phyloP scores from a whole-genome alignment of 2,797 vertebrate genomes.

The Gambelia wislizenii region DNA sequence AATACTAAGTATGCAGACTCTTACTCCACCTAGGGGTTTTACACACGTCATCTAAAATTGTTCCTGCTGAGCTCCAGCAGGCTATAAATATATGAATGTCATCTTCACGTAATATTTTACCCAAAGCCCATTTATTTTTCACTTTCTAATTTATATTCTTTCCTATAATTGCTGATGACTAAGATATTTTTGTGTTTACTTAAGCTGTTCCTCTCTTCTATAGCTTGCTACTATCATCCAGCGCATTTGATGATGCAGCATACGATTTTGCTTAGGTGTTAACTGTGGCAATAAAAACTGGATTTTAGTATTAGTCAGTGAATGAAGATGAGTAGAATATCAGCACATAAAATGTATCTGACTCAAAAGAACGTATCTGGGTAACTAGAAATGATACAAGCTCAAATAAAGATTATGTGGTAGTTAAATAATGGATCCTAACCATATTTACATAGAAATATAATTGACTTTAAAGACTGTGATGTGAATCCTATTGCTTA shows the following conservation, averaged over 20 bases:
- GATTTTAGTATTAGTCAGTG: constrained; percentile 18
- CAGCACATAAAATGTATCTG: accelerated
- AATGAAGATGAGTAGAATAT: background rate
- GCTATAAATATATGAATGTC: constrained; percentile 17
- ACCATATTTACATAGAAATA: background rate
- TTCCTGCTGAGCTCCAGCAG: constrained; percentile 20
- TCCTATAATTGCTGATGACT: constrained; percentile 20
- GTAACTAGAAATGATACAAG: constrained; percentile 18
- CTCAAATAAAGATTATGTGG: background rate
- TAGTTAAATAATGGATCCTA: background rate
- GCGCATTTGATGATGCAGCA: constrained; percentile 22
- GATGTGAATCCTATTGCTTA: no score
- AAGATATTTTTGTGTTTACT: constrained; percentile 33
- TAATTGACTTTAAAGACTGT: constrained; percentile 2
- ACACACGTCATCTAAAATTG: constrained; percentile 47
- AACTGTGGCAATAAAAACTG: constrained; percentile 8
- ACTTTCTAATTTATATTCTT: constrained; percentile 41
- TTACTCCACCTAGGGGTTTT: constrained; percentile 63
- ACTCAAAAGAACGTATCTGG: constrained; percentile 7
- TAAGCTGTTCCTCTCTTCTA: constrained; percentile 38
- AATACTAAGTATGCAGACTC: constrained; percentile 39
- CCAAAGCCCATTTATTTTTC: constrained; percentile 51
- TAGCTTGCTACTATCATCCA: background rate
- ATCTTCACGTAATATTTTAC: constrained; percentile 32
- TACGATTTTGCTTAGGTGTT: constrained; percentile 2